A percentile compares a stretch with the other conserved stretches of the same genome.
Conservation (phyloP, 2,797 vertebrate genomes). For the Tapirus indicus region DNA sequence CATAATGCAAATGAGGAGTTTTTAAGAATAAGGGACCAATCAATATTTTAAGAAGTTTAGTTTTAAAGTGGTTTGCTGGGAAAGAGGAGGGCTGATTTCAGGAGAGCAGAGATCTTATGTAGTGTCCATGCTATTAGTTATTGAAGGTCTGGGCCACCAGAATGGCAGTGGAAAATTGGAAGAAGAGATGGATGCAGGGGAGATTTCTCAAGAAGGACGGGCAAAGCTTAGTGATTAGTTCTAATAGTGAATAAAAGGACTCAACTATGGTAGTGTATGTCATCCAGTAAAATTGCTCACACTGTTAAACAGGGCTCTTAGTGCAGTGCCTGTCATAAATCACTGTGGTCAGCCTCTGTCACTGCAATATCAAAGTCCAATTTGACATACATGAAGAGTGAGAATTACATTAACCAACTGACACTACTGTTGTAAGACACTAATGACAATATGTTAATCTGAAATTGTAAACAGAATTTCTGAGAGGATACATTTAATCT, state of each 20-base stretch:
- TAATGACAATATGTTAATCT: neutral
- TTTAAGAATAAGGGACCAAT: neutral
- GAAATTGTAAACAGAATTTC: neutral
- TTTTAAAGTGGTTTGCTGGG: neutral
- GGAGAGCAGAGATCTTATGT: neutral
- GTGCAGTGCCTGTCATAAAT: neutral
- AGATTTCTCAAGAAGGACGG: neutral
- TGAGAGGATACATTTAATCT: neutral
- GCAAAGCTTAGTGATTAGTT: neutral
- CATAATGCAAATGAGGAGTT: neutral
- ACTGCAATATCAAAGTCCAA: neutral
- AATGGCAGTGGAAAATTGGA: neutral
- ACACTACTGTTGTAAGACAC: neutral
- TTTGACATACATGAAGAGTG: neutral
- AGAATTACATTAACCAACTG: neutral
- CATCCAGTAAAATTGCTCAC: neutral
- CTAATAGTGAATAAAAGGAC: neutral
- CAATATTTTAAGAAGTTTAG: slow-evolving; percentile 24
- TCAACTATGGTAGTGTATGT: too few relatives aligned
- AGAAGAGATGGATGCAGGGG: neutral
- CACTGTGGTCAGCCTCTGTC: neutral
- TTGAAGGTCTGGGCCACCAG: neutral
- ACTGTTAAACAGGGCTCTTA: neutral
- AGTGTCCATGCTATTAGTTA: neutral
- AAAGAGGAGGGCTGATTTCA: neutral